These are phyloP conservation scores for Bolborhynchus lineola DNA, from an alignment of 2,113 vertebrate genomes.

Conservation along the genomic window DNA sequence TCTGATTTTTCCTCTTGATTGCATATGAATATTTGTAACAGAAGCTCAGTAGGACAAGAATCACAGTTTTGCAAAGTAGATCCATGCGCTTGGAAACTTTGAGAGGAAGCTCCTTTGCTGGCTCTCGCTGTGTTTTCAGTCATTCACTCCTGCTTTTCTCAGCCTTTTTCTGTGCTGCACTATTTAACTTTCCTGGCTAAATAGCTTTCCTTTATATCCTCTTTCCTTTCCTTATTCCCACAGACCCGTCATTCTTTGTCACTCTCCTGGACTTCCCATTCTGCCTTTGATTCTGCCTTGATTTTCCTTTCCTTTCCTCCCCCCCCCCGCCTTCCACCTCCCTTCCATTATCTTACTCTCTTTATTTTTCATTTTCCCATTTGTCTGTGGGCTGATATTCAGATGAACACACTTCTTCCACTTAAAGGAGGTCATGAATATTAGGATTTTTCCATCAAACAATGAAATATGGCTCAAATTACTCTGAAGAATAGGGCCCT, in stretches of 20 bases:
- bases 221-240: background rate
- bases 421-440: conserved; percentile 60
- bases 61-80: background rate
- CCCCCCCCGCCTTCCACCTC: background rate
- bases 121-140: background rate
- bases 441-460: conserved; percentile 53
- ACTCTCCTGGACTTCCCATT: conserved; percentile 11
- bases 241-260: background rate
- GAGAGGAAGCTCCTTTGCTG: background rate
- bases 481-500: conserved; percentile 49
- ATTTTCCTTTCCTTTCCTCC: background rate
- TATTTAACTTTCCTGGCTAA: background rate
- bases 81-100: background rate
- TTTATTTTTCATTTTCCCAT: conserved; percentile 31
- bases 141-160: background rate
- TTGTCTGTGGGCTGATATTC: conserved; percentile 44
- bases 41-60: background rate
- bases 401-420: conserved; percentile 43
- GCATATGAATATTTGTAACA: background rate
- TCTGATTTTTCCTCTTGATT: background rate
- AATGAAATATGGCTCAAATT: conserved; percentile 66
- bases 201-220: conserved; percentile 19
- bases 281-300: background rate
- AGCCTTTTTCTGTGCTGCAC: background rate
- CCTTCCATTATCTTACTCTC: background rate